These are phyloP conservation scores for Piliocolobus tephrosceles DNA, from an alignment of 2,113 vertebrate species.

Conservation along the genomic window DNA sequence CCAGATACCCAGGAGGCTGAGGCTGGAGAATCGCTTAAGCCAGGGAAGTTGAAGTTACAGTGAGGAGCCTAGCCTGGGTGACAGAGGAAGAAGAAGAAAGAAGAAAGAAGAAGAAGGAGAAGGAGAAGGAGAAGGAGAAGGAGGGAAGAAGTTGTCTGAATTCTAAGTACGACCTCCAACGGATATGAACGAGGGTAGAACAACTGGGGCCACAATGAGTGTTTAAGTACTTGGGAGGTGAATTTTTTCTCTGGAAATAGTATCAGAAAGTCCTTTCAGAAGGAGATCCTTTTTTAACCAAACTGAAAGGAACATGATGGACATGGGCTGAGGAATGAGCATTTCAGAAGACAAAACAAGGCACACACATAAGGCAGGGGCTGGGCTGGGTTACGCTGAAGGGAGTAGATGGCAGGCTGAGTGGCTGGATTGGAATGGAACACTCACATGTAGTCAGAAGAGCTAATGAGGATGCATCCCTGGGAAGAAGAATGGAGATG, in stretches of 20 bases:
- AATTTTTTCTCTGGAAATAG: not conserved
- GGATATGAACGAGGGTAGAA: not conserved
- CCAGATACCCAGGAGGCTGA: too few species aligned
- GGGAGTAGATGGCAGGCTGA: not conserved
- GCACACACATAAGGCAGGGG: not conserved
- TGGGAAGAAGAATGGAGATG: not conserved
- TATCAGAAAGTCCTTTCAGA: not conserved
- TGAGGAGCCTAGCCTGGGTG: too few species aligned
- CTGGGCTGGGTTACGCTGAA: not conserved
- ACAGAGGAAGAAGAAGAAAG: too few species aligned
- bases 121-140: rapidly evolving
- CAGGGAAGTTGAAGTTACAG: too few species aligned
- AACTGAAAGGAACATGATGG: not conserved
- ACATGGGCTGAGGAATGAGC: not conserved
- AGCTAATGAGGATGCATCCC: not conserved
- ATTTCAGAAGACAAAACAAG: not conserved
- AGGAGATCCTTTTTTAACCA: not conserved
- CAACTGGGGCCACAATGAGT: not conserved
- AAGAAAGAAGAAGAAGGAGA: rapidly evolving
- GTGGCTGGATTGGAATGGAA: not conserved
- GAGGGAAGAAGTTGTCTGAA: not conserved
- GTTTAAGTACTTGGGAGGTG: not conserved
- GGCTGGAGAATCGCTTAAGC: too few species aligned
- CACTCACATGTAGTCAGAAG: not conserved
- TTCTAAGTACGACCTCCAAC: not conserved